Evolutionary conservation across 1,140 invertebrate species (phyloP).

Genomic region (Goniozus legneri): DNA sequence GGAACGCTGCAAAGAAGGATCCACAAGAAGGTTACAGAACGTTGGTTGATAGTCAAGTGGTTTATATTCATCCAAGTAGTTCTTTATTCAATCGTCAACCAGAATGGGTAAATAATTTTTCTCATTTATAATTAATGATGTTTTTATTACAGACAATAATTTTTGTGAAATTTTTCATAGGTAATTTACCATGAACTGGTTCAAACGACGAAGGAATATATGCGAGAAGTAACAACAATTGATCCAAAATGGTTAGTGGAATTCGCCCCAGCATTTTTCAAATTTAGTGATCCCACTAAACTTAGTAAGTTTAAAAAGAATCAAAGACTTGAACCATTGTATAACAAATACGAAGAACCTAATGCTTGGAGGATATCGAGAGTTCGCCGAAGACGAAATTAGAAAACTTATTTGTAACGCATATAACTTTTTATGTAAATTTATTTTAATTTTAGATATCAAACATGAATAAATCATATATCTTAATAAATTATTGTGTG

Average conservation of each 20-base stretch:
- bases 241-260: constrained; percentile 99
- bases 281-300: constrained; percentile 98
- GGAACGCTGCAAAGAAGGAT: constrained; percentile 98
- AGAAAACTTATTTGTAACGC: constrained; percentile 29
- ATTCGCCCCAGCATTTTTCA: constrained; percentile 98
- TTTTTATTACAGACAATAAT: not conserved
- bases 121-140: constrained; percentile 5
- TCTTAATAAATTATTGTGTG: not conserved
- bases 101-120: constrained; percentile 75
- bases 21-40: constrained; percentile 98
- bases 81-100: constrained; percentile 97
- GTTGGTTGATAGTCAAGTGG: constrained; percentile 95
- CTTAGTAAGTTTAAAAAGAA: constrained; percentile 99
- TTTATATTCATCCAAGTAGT: constrained; percentile 98
- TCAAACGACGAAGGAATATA: constrained; percentile 99
- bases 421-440: constrained; percentile 7
- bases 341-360: constrained; percentile 99
- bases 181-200: constrained; percentile 99
- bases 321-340: constrained; percentile 94
- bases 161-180: constrained; percentile 49
- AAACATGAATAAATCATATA: not conserved
- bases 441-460: not conserved
- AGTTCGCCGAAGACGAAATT: constrained; percentile 85
- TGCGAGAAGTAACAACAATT: constrained; percentile 98
- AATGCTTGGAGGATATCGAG: constrained; percentile 99